Conservation (phyloP, 2,888 invertebrate species). For the Heliconius ismenius region DNA sequence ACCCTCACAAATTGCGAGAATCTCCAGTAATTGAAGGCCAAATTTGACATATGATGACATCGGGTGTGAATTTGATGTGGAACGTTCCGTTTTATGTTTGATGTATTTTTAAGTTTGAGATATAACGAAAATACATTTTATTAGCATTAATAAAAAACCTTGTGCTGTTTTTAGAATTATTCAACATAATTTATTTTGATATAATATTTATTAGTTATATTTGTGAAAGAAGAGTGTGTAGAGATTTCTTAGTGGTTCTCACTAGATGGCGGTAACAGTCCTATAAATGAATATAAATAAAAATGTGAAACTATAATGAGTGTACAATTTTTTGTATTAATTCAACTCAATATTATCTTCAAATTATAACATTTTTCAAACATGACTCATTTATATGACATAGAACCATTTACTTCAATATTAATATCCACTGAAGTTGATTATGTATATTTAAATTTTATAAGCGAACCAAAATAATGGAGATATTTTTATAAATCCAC, state of each 20-base stretch:
- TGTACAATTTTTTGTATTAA: background rate
- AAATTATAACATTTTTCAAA: background rate
- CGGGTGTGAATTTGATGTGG: constrained; percentile 27
- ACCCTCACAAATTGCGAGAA: constrained; percentile 62
- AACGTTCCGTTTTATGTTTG: constrained; percentile 8
- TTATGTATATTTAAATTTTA: too few species aligned
- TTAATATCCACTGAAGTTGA: too few species aligned
- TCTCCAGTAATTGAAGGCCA: constrained; percentile 70
- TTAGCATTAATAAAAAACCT: background rate
- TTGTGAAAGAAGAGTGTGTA: too few species aligned
- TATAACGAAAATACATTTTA: background rate
- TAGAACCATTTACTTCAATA: too few species aligned
- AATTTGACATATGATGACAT: constrained; percentile 49
- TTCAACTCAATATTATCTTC: background rate
- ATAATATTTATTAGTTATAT: background rate
- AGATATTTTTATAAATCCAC: too few species aligned
- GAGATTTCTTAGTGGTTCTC: too few species aligned
- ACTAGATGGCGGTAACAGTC: constrained; percentile 14
- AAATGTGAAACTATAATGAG: background rate
- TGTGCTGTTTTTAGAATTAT: background rate
- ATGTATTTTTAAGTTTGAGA: background rate
- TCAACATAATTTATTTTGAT: background rate
- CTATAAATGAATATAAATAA: background rate
- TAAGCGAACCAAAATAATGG: too few species aligned
- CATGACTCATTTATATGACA: too few species aligned